Conservation (phyloP, 2,113 vertebrate species). For the Carlito syrichta region DNA sequence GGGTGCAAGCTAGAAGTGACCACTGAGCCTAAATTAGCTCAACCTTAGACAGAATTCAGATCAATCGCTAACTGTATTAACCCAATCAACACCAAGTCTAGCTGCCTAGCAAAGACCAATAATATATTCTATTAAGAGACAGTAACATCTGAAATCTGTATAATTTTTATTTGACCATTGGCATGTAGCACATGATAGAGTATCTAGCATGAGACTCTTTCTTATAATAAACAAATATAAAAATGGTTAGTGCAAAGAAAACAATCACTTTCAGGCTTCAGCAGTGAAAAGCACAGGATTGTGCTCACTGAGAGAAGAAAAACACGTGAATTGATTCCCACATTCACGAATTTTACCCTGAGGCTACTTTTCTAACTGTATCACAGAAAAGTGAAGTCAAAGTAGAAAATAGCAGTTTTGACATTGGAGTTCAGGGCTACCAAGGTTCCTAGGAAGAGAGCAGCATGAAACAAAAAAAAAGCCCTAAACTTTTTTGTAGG, state of each 20-base stretch:
- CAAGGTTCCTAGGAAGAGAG: not conserved
- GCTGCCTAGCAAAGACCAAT: not conserved
- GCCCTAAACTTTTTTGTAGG: not conserved
- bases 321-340: not conserved
- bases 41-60: not conserved
- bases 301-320: not conserved
- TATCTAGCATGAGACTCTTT: not conserved
- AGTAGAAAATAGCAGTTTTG: not conserved
- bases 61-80: slow-evolving; percentile 12
- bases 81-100: not conserved
- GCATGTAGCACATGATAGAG: not conserved
- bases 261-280: not conserved
- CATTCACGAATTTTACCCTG: not conserved
- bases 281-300: not conserved
- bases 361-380: not conserved
- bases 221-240: not conserved
- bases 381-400: not conserved
- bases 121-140: not conserved
- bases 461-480: not conserved
- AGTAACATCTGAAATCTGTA: not conserved
- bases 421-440: not conserved
- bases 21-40: not conserved
- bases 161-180: not conserved
- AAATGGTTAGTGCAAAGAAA: not conserved
- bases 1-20: not conserved